Evolutionary conservation across 2,888 invertebrate genomes (phyloP).

Genomic region (Laothoe populi): DNA sequence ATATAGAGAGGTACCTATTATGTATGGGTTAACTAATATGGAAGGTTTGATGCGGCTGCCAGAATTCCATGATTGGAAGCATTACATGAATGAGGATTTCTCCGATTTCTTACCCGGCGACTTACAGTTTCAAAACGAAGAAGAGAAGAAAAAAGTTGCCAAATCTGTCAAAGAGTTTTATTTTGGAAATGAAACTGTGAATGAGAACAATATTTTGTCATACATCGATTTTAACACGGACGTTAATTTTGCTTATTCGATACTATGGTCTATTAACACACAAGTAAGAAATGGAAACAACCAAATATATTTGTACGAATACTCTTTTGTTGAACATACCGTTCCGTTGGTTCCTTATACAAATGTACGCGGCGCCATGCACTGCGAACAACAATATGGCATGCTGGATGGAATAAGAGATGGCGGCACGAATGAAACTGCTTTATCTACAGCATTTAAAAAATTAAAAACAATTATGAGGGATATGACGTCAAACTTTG

Average conservation of each 20-base stretch:
- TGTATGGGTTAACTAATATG: conserved; percentile 58
- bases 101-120: conserved; percentile 57
- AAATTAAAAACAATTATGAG: conserved; percentile 42
- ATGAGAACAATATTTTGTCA: conserved; percentile 31
- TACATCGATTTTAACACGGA: conserved; percentile 53
- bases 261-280: conserved; percentile 39
- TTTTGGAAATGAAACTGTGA: conserved; percentile 46
- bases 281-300: conserved; percentile 44
- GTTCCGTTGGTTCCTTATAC: conserved; percentile 39
- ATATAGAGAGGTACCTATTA: conserved; percentile 52
- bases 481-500: conserved; percentile 55
- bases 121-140: conserved; percentile 50
- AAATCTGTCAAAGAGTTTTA: conserved; percentile 53
- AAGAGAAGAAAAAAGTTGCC: conserved; percentile 49
- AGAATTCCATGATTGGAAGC: conserved; percentile 48
- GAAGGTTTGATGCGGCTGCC: conserved; percentile 45
- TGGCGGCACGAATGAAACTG: conserved; percentile 28
- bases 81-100: conserved; percentile 56
- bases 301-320: conserved; percentile 51
- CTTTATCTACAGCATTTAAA: conserved; percentile 36
- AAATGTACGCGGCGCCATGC: conserved; percentile 45
- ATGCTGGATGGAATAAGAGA: conserved; percentile 37
- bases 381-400: conserved; percentile 48
- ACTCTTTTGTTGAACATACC: conserved; percentile 46
- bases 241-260: conserved; percentile 45